Base-by-base conservation (phyloP, 2,113 vertebrate species). In the Lagopus muta region DNA sequence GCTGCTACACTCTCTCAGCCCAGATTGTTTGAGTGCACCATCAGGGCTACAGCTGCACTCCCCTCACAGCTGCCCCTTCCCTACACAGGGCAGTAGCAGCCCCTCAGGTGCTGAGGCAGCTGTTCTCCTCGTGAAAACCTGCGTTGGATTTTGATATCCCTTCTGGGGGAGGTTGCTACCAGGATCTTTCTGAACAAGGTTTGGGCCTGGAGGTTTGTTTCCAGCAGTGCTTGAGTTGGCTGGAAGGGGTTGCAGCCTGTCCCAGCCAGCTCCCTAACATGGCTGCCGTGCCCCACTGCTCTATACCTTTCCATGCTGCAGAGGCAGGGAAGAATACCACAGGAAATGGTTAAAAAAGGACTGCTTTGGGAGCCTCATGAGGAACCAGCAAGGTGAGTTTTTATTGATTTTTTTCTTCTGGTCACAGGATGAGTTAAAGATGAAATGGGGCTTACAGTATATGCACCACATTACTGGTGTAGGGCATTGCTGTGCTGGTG, bases 401-500 rank as follows among this genome's bases (percentile, higher is more conserved):
- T n/a, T 3, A 3, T 10, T 32, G 43, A 43, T 20, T 55, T 73
- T 74, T 78, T 48, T 72, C 40, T 22, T 21, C 11, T 80, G 18
- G 1, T 28, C 5, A 1, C 0, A 1, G 20, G 7, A 16, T 45
- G 45, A 22, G 22, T 8, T 55, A 48, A 86, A 48, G 64, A 16
- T 45, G 14, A 42, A 61, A 3, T 38, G 67, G 0, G 6, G 10
- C 28, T 2, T 22, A 8, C 2, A n/a, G 73, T 55, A 30, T 60
- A 4, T 0, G 1, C 16, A 9, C 70, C 27, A 0, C 4, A 13
- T 22, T 84, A 25, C 52, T 36, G n/a, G 52, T 47, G 54, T 9
- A 2, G 7, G 25, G 20, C 5, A 20, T 5, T 2, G 69, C 58
- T 83, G 20, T 38, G 64, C 36, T 57, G 48, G 6, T 8, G 22